These are phyloP conservation scores for Catamblyrhynchus diadema DNA, from an alignment of 2,797 vertebrate species.

Conservation along the genomic window DNA sequence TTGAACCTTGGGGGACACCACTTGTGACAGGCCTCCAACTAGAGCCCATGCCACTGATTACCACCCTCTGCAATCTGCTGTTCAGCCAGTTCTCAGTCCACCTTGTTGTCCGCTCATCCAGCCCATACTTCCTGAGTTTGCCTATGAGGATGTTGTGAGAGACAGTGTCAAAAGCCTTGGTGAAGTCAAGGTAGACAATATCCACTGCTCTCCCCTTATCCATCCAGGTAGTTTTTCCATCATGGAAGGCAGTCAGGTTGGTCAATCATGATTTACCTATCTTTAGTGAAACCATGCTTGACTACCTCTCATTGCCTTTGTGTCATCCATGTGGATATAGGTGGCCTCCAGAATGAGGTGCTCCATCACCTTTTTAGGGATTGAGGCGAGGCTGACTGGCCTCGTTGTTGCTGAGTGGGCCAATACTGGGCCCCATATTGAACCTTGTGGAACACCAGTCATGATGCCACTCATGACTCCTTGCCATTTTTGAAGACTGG, in stretches of 20 bases:
- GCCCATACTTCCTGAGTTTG: background rate
- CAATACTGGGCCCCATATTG: background rate
- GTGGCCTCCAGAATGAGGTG: background rate
- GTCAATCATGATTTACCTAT: background rate
- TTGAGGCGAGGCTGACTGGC: fast-evolving
- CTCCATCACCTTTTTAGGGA: background rate
- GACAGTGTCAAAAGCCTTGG: background rate
- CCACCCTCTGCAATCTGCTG: background rate
- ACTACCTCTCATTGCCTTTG: background rate
- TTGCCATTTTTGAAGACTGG: background rate
- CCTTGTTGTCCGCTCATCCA: background rate
- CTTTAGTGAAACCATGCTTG: background rate
- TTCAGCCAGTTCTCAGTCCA: background rate
- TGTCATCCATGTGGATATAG: background rate
- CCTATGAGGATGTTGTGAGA: background rate
- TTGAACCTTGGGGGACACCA: background rate
- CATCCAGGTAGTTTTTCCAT: background rate
- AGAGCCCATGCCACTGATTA: background rate
- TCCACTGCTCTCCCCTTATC: background rate
- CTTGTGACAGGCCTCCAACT: background rate
- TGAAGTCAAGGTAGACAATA: background rate
- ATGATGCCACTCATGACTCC: background rate
- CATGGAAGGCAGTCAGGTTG: background rate
- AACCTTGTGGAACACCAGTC: background rate
- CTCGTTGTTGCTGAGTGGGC: background rate